A percentile compares a stretch with the other conserved stretches of the same genome.
Conservation (phyloP, 2,797 vertebrate species). For the Nasua narica region DNA sequence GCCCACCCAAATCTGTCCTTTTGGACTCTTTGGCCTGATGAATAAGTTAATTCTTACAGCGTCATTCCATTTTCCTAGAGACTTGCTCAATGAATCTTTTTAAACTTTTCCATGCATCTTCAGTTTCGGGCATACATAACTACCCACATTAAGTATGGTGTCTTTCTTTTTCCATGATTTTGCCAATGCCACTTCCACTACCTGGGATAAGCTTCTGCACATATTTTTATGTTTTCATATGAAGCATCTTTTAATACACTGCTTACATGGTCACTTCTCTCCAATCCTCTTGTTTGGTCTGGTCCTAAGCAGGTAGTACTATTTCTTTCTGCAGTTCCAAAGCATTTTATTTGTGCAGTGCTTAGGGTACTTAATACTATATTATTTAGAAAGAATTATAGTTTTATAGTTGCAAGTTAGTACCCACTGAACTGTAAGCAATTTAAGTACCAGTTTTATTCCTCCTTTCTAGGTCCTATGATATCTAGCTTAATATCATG, state of each 20-base stretch:
- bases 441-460: background rate
- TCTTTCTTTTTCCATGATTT: background rate
- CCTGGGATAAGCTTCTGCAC: background rate
- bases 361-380: background rate
- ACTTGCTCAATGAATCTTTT: background rate
- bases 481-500: background rate
- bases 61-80: background rate
- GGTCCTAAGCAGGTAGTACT: background rate
- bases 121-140: background rate
- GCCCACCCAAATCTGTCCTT: background rate
- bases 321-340: background rate
- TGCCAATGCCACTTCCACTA: background rate
- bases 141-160: background rate
- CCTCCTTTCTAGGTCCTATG: background rate
- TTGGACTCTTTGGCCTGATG: background rate
- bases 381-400: background rate
- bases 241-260: background rate
- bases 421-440: background rate
- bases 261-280: background rate
- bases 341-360: background rate
- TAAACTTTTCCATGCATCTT: background rate
- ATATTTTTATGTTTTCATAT: background rate
- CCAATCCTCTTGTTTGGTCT: background rate
- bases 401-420: background rate
- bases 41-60: background rate